These are phyloP conservation scores for Nyctereutes procyonoides DNA, from an alignment of 2,113 vertebrate species.

Conservation along the genomic window DNA sequence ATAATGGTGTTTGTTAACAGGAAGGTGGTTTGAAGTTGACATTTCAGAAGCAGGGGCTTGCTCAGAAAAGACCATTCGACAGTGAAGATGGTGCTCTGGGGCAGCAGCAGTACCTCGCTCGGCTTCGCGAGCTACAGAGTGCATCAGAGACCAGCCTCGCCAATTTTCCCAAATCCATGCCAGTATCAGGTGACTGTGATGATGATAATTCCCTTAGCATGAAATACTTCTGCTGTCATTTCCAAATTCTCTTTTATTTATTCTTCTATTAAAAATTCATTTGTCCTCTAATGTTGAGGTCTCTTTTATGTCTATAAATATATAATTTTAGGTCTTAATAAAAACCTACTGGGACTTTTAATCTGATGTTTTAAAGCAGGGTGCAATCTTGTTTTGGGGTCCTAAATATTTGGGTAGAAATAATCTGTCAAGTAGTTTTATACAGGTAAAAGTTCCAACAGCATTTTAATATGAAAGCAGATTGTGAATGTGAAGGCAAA, in stretches of 20 bases:
- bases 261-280: background rate
- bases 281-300: background rate
- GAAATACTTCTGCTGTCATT: background rate
- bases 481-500: constrained; percentile 10
- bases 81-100: constrained; percentile 91
- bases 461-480: background rate
- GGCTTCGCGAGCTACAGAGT: constrained; percentile 95
- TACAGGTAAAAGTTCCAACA: constrained; percentile 14
- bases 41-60: constrained; percentile 98
- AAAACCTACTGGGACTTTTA: background rate
- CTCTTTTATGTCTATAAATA: background rate
- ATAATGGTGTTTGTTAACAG: constrained; percentile 88
- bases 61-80: constrained; percentile 95
- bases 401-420: background rate
- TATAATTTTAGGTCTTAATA: constrained; percentile 30
- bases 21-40: constrained; percentile 99
- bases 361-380: background rate
- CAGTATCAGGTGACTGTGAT: constrained; percentile 87
- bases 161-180: constrained; percentile 92
- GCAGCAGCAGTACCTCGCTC: constrained; percentile 96
- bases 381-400: background rate
- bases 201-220: background rate
- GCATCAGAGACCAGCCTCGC: constrained; percentile 94
- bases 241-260: background rate
- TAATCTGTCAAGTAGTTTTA: background rate